A percentile compares a stretch with the other conserved stretches of the same genome.
Conservation (phyloP, 2,113 vertebrate genomes). For the Martes martes region DNA sequence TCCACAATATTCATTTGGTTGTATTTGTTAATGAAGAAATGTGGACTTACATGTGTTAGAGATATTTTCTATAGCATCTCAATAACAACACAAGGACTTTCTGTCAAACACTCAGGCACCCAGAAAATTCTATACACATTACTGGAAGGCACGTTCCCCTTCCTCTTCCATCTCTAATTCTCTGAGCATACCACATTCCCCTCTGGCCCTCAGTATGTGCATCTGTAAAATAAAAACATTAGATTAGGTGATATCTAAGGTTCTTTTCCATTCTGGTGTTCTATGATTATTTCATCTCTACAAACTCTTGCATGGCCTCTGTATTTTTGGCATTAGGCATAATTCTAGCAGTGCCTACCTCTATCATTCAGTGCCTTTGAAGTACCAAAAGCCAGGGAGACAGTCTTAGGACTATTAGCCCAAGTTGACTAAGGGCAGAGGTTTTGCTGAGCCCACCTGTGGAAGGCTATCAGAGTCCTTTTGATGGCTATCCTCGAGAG, state of each 20-base stretch:
- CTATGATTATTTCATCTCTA: neutral
- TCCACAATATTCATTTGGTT: constrained; percentile 1
- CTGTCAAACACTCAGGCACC: neutral
- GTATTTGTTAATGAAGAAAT: neutral
- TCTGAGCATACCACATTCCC: neutral
- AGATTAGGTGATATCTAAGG: neutral
- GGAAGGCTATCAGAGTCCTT: neutral
- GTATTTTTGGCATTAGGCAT: neutral
- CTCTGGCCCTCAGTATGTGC: neutral
- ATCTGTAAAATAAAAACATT: constrained; percentile 29
- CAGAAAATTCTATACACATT: neutral
- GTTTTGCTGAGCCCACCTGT: neutral
- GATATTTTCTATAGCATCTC: constrained; percentile 1
- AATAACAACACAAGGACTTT: neutral
- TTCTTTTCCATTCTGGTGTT: neutral
- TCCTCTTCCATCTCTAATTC: neutral
- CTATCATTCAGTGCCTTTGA: neutral
- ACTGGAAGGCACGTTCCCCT: neutral
- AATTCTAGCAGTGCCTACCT: constrained; percentile 20
- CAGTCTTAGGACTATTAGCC: neutral
- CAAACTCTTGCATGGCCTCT: neutral
- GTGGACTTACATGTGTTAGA: neutral
- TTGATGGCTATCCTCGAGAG: neutral
- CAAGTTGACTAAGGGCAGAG: neutral
- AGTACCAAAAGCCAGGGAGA: neutral